Evolutionary conservation across 2,888 invertebrate species (phyloP), one percentile per base, ranked within the genome.

Genomic region (Melieria omissa): DNA sequence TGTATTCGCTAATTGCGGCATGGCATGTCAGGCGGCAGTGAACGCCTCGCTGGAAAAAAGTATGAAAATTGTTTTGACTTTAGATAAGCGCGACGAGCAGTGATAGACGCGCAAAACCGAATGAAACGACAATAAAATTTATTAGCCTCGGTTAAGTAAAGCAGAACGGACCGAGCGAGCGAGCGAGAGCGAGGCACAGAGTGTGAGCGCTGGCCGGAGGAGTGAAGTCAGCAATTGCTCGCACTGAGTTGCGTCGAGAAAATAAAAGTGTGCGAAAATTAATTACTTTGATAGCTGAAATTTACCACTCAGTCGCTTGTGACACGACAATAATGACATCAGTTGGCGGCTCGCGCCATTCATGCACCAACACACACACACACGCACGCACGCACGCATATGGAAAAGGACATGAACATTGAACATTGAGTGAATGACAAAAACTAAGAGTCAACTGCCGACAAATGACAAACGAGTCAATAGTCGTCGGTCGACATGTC

Each of bases 31-130:
- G 73, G 71, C 67, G 67, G 77, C 81, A 82, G 83, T 86, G 83
- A 85, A 82, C 75, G 64, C 58, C 68, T 64, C 74, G 75, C 4
- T 44, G 46, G 45, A 64, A 62, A 64, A 60, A 81, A 79, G 80
- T 82, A 82, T 83, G 83, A 82, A 84, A 85, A 85, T 85, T 84
- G 86, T 81, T 84, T 83, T 82, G 85, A 85, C 84, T 85, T 85
- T 84, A 85, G 85, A 85, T 85, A 85, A 85, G 85, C 78, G 57
- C 55, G n/a, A 52, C 49, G 62, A 63, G 55, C 70, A 16, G 47
- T 61, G 67, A 67, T 67, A 67, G 67, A 60, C 60, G 61, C 78
- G 78, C 73, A 69, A 73, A 77, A 73, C 74, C 76, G 77, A 79
- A 74, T 80, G 77, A 73, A 78, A 75, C 75, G 81, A 83, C 82